A percentile compares a stretch with the other conserved stretches of the same genome.
Evolutionary conservation across 2,888 invertebrate genomes (phyloP).

Genomic region (Spodoptera littoralis): DNA sequence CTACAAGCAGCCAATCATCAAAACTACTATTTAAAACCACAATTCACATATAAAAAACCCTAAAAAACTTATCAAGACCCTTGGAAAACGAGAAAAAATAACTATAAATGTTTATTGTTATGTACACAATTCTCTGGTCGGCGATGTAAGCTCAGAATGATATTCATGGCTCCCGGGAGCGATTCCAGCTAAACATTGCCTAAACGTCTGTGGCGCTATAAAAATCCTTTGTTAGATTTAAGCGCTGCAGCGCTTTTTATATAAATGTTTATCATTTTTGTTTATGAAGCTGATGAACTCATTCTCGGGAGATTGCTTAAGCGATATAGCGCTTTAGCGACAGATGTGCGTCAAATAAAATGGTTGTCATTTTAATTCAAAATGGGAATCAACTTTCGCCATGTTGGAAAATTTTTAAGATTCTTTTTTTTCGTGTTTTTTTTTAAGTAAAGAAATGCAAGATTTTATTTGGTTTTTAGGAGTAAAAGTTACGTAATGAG

Average conservation of each 20-base stretch:
- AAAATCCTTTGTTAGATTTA: slow-evolving; percentile 44
- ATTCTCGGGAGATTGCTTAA: slow-evolving; percentile 1
- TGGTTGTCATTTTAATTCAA: slow-evolving; percentile 22
- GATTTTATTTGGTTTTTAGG: no score
- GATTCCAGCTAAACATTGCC: slow-evolving; percentile 54
- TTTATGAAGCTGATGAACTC: slow-evolving; percentile 20
- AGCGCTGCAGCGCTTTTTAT: slow-evolving; percentile 29
- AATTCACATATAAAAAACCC: slow-evolving; percentile 5
- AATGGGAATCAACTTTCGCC: neutral
- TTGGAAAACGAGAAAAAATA: slow-evolving; percentile 46
- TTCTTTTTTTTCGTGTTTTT: slow-evolving; percentile 9
- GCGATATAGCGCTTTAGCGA: neutral
- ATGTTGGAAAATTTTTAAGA: neutral
- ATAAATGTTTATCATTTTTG: slow-evolving; percentile 28
- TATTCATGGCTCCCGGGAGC: slow-evolving; percentile 50
- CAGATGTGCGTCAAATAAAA: neutral
- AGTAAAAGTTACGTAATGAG: no score
- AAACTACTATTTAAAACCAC: no score
- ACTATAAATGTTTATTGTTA: slow-evolving; percentile 55
- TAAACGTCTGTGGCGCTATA: slow-evolving; percentile 53
- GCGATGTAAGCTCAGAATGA: slow-evolving; percentile 45
- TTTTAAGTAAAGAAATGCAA: no score
- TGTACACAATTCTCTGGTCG: slow-evolving; percentile 46
- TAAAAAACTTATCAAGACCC: slow-evolving; percentile 34
- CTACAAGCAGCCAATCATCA: no score